A percentile compares a stretch with the other conserved stretches of the same genome.
These are phyloP conservation scores for Phataginus tetradactyla DNA, from an alignment of 2,797 vertebrate species.

Conservation along the genomic window DNA sequence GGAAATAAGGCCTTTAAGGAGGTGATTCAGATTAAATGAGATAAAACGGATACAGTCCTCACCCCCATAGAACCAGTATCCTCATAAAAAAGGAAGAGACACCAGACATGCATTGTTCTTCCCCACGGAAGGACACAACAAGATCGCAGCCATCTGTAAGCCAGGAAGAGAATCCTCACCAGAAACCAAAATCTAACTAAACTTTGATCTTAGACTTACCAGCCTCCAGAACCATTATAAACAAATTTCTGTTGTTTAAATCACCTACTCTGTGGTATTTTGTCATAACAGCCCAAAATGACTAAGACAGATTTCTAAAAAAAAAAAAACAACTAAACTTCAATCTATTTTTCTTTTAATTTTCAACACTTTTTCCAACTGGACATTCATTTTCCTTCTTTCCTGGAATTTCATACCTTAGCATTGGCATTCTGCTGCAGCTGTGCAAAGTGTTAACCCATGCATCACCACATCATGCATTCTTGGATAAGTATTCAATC, in stretches of 20 bases:
- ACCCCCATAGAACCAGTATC: not conserved
- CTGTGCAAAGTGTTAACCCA: constrained; percentile 58
- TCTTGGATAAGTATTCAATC: not conserved
- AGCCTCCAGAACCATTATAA: not conserved
- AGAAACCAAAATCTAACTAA: not conserved
- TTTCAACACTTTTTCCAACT: constrained; percentile 69
- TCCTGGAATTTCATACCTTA: constrained; percentile 74
- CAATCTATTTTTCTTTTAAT: constrained; percentile 69
- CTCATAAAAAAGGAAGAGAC: not conserved
- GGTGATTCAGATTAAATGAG: not conserved
- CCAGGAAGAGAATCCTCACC: not conserved
- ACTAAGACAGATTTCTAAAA: not conserved
- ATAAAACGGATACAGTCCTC: not conserved
- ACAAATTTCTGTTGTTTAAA: not conserved
- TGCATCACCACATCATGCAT: not conserved
- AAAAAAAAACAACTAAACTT: not conserved
- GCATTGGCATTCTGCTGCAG: not conserved
- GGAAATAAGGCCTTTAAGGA: not conserved
- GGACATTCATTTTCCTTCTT: constrained; percentile 70
- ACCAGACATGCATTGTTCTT: not conserved
- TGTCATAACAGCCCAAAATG: not conserved
- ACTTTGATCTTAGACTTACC: not conserved
- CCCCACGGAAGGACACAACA: not conserved
- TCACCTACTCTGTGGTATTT: not conserved
- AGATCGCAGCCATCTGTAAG: not conserved